phyloP scores from a whole-genome alignment of 2,888 invertebrate genomes.

The Syritta pipiens region DNA sequence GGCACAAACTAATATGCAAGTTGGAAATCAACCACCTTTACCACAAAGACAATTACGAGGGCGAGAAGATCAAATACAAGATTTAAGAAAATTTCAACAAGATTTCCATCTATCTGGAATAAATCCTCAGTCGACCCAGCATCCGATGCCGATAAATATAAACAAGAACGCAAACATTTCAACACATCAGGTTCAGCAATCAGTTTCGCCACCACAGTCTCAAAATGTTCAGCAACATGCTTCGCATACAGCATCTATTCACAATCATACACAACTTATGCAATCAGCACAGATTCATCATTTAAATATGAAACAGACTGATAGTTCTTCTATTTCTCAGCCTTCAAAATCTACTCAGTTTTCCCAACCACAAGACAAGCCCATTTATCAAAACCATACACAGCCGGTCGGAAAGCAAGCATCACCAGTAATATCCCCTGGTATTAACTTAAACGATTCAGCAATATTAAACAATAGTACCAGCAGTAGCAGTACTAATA shows the following conservation, averaged over 20 bases:
- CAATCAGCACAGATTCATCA: constrained; percentile 70
- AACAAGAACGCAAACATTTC: constrained; percentile 73
- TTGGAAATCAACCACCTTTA: constrained; percentile 72
- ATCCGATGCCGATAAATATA: constrained; percentile 74
- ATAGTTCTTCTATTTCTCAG: constrained; percentile 66
- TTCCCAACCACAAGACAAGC: constrained; percentile 59
- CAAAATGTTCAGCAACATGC: constrained; percentile 73
- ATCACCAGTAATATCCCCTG: constrained; percentile 56
- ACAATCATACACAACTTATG: constrained; percentile 40
- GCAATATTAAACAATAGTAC: constrained; percentile 42
- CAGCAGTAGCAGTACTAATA: constrained; percentile 60
- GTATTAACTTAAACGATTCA: constrained; percentile 29
- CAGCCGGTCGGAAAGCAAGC: constrained; percentile 42
- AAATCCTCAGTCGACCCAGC: constrained; percentile 74
- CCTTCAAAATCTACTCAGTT: constrained; percentile 43
- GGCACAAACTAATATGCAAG: constrained; percentile 69
- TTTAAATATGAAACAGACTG: constrained; percentile 71
- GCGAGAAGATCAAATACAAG: constrained; percentile 79
- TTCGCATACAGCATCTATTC: constrained; percentile 68
- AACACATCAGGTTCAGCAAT: constrained; percentile 76
- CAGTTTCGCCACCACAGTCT: constrained; percentile 74
- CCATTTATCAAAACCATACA: constrained; percentile 55
- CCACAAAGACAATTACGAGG: constrained; percentile 75
- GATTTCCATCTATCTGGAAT: constrained; percentile 86
- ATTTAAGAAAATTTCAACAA: constrained; percentile 88